Evolutionary conservation across 35 echinoderm and acorn worm genomes (phyloP), one percentile per base, ranked within the genome.

Genomic region (Ptychodera flava): DNA sequence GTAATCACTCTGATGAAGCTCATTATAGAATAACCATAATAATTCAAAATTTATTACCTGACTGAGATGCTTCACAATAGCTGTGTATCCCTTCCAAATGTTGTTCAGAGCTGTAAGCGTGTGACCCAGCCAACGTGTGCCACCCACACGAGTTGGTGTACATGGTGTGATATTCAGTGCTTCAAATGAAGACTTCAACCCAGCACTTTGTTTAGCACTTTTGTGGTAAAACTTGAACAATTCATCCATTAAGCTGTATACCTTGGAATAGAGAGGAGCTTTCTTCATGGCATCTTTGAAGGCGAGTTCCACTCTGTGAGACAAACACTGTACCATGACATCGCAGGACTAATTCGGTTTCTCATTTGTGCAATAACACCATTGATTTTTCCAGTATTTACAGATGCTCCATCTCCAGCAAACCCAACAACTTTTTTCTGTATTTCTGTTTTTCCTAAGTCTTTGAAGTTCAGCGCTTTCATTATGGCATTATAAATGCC

Each of bases 101-200:
- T 78, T 86, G n/a, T 14, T 35, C 12, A 86, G 85, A 22, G 85
- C 37, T 29, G 38, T 33, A 12, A 77, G 85, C 15, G 37, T 36
- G 37, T 85, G 35, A 0, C 83, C 83, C 33, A 85, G 31, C 83
- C 83, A 85, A 38, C 83, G 16, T 85, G 84, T 85, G 1, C 84
- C 84, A 32, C 84, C 84, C 31, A 36, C 75, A 35, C 84, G 27
- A 16, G 84, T 76, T 22, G 84, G 84, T 15, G 75, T 85, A 29
- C 33, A 64, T 29, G 29, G 14, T 64, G 6, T 85, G 37, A 85
- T 29, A 1, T 38, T 38, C 29, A 85, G 30, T 12, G 35, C 84
- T 29, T 36, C 34, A 22, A 38, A 35, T 45, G 84, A 36, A 15
- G 35, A 31, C 37, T 38, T 85, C 15, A 85, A 32, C 37, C 37